Conservation (phyloP, 2,113 vertebrate species). For the Nannobrachium achirus region DNA sequence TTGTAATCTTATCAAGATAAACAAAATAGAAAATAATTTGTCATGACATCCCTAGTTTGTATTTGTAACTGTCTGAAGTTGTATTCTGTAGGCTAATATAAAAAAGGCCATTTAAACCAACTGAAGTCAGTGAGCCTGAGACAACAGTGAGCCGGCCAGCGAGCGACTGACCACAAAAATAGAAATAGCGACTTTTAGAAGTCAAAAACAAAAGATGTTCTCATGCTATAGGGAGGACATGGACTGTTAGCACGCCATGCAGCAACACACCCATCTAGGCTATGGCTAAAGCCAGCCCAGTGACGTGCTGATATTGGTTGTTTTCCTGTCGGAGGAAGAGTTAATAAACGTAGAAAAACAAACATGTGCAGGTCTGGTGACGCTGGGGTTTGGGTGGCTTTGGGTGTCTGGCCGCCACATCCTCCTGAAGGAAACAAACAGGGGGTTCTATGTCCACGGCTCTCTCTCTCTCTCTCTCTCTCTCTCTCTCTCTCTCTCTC, state of each 20-base stretch:
- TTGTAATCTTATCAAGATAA: too few species aligned
- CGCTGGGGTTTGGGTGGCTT: conserved; percentile 14
- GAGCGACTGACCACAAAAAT: too few species aligned
- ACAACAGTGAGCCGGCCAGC: too few species aligned
- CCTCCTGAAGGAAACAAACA: conserved; percentile 82
- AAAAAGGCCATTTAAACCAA: too few species aligned
- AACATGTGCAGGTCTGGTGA: conserved; percentile 78
- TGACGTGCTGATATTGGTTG: conserved; percentile 73
- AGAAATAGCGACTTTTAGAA: too few species aligned
- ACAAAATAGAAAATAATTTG: too few species aligned
- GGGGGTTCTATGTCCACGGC: conserved; percentile 75
- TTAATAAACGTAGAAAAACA: conserved; percentile 83
- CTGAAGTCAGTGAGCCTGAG: too few species aligned
- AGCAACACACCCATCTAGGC: conserved; percentile 33
- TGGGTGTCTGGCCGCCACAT: conserved; percentile 72
- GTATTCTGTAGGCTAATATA: too few species aligned
- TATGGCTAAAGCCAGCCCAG: conserved; percentile 6
- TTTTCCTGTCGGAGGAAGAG: conserved; percentile 75
- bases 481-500: too few species aligned
- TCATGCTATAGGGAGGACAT: conserved; percentile 31
- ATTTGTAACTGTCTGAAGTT: too few species aligned
- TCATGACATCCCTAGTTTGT: too few species aligned
- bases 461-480: too few species aligned
- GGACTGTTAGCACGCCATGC: background rate
- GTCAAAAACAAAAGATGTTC: conserved; percentile 43